Evolutionary conservation across 2,888 invertebrate genomes (phyloP).

Genomic region (Dendrolimus pini): DNA sequence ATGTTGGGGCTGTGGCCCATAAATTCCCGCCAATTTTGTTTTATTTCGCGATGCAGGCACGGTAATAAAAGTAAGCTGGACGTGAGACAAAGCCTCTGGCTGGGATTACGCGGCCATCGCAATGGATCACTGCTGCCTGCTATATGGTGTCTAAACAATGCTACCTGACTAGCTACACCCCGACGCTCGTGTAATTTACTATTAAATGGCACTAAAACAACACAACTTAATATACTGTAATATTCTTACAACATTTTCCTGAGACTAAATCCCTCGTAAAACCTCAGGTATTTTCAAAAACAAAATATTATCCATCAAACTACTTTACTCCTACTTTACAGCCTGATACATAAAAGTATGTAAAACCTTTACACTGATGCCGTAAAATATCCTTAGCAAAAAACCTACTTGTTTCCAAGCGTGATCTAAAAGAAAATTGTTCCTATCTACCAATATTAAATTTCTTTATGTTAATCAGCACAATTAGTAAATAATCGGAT

Average conservation of each 20-base stretch:
- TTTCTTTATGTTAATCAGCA: too few relatives aligned
- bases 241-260: slow-evolving; percentile 11
- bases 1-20: slow-evolving; percentile 64
- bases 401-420: slow-evolving; percentile 19
- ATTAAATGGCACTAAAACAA: slow-evolving; percentile 8
- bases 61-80: slow-evolving; percentile 77
- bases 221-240: slow-evolving; percentile 21
- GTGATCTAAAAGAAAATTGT: neutral
- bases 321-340: slow-evolving; percentile 41
- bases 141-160: slow-evolving; percentile 64
- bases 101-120: slow-evolving; percentile 69
- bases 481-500: neutral
- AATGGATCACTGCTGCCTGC: slow-evolving; percentile 67
- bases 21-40: slow-evolving; percentile 76
- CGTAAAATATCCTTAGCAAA: slow-evolving; percentile 34
- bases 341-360: slow-evolving; percentile 42
- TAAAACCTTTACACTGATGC: slow-evolving; percentile 26
- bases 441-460: too few relatives aligned
- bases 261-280: slow-evolving; percentile 31
- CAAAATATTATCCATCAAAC: slow-evolving; percentile 38
- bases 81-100: slow-evolving; percentile 72
- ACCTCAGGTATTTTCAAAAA: slow-evolving; percentile 39
- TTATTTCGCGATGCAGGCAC: slow-evolving; percentile 74
- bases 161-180: slow-evolving; percentile 47
- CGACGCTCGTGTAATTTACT: slow-evolving; percentile 21